A percentile compares a stretch with the other conserved stretches of the same genome.
phyloP scores from a whole-genome alignment of 1,140 invertebrate species.

The Telenomus remus region DNA sequence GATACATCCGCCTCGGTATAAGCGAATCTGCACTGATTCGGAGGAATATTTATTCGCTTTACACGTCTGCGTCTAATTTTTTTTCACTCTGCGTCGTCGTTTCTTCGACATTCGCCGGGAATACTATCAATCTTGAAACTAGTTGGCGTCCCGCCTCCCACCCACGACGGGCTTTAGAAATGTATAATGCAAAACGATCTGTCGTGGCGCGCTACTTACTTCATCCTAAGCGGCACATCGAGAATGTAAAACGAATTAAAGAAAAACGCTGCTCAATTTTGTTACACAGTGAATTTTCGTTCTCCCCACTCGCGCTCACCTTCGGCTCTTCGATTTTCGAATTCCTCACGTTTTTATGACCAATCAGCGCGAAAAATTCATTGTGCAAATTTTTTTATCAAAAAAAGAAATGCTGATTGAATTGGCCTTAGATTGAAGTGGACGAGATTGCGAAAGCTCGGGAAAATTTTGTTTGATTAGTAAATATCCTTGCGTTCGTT shows the following conservation, averaged over 20 bases:
- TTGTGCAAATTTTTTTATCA: too few relatives aligned
- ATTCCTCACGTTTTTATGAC: too few relatives aligned
- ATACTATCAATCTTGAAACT: conserved; percentile 54
- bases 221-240: conserved; percentile 31
- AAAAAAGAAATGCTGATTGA: neutral
- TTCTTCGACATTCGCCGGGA: conserved; percentile 29
- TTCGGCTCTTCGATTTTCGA: too few relatives aligned
- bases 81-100: conserved; percentile 2
- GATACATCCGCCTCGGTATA: conserved; percentile 33
- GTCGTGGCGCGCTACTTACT: conserved; percentile 33
- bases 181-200: conserved; percentile 58
- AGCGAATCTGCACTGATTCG: conserved; percentile 51
- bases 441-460: conserved; percentile 8
- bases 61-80: conserved; percentile 25
- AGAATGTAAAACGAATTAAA: conserved; percentile 56
- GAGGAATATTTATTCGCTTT: conserved; percentile 55
- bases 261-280: neutral
- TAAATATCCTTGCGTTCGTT: conserved; percentile 34
- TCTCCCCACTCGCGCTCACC: too few relatives aligned
- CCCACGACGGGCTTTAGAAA: conserved; percentile 36
- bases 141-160: conserved; percentile 13
- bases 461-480: conserved; percentile 25
- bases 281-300: too few relatives aligned
- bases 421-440: neutral
- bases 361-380: too few relatives aligned